Evolutionary conservation across 2,113 vertebrate genomes (phyloP), one percentile per base, ranked within the genome.

Genomic region (Apeltes quadracus): DNA sequence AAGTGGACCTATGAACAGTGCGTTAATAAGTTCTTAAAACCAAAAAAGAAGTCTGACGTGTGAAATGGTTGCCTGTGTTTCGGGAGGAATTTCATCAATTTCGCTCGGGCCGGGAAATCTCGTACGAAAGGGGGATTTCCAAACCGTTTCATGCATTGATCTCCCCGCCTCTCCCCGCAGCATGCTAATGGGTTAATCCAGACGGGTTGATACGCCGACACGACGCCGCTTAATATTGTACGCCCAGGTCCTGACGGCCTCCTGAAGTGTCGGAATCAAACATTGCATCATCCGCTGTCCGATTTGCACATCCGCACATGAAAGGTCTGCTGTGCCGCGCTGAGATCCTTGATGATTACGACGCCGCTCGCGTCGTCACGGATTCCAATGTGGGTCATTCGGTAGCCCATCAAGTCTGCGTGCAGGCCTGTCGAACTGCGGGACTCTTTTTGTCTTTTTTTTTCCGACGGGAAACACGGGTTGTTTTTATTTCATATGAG

Each of bases 111-210:
- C 87, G 89, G 91, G 89, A 92, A 91, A 91, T 91, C 89, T 89
- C 53, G 85, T 89, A 91, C 91, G 90, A 92, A 91, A 92, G 89
- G 87, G n/a, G 91, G 86, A 92, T 90, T 91, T 91, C 90, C 87
- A 91, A 89, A 90, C 84, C 38, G 89, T 91, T 91, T 89, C 89
- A 86, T 79, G 88, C 90, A 90, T 91, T 91, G 89, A 92, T 92
- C 90, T 89, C 65, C 11, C 76, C 59, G 67, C 83, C 43, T 77
- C 20, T 55, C 80, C 81, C 86, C 61, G 5, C 61, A 85, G 91
- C 85, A 92, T 92, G 88, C 90, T 91, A 91, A 92, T 92, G 81
- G 88, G 71, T 90, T 89, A 76, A 92, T 91, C 90, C 88, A 86
- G 85, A 59, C 86, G 18, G 78, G 88, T 62, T 84, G 90, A 90